Evolutionary conservation across 2,113 vertebrate genomes (phyloP), one percentile per base, ranked within the genome.

Genomic region (Sceloporus tristichus): DNA sequence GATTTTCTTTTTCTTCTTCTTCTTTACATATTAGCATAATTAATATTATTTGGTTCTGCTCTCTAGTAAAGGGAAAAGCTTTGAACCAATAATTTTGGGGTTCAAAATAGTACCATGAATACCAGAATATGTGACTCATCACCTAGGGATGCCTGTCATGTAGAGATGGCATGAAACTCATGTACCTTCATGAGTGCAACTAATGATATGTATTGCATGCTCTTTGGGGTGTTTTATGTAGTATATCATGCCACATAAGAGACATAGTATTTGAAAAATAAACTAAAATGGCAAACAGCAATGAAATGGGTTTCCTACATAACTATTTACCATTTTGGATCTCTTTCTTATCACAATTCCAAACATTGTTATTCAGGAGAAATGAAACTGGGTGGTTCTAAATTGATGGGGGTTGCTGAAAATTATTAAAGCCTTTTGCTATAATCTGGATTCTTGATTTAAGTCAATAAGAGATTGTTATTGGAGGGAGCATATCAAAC

Each of bases 261-360:
- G 84, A 85, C 73, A 29, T 94, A 94, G 93, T 92, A 94, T 94
- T 92, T 93, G 90, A 95, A 88, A 95, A 92, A 94, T 96, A 96
- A 96, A 95, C 96, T 95, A 92, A 86, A 95, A 91, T 81, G 84
- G 81, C 89, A 94, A 95, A 93, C 90, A 93, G 91, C 94, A 96
- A 95, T 96, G 95, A 93, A 92, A 95, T 87, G 89, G 93, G 94
- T 59, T 96, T 96, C 83, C 80, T 92, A 78, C 92, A 86, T 84
- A 88, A 82, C 88, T 91, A 94, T 94, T 95, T 94, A 95, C 85
- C 19, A 0, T 85, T 94, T 89, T 95, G 88, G 78, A 89, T 59
- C 90, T 95, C 21, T 93, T 94, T 94, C 89, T 87, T 90, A 88
- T 88, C 91, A 90, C 94, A 94, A 88, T 92, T 92, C 92, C 90